Conservation (phyloP, 30 jellyfish, hydroid and myxozoan genomes). For the Phacellophora camtschatica region DNA sequence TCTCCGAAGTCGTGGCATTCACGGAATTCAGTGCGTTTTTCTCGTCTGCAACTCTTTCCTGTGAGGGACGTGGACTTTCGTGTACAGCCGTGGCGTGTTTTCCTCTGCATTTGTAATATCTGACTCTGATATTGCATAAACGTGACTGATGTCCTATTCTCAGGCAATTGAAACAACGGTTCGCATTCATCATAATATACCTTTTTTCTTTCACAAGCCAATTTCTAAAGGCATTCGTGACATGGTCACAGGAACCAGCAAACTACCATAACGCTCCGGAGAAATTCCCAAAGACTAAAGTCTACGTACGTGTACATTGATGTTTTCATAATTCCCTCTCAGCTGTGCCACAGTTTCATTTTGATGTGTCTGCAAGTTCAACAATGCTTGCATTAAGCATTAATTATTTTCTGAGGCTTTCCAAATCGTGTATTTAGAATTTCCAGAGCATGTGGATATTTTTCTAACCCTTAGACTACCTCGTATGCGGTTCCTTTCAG, state of each 20-base stretch:
- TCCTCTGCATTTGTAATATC: not conserved
- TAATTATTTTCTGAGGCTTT: slow-evolving; percentile 23
- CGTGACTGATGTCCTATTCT: not conserved
- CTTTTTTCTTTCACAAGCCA: not conserved
- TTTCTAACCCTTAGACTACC: slow-evolving; percentile 33
- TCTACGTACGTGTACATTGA: slow-evolving; percentile 34
- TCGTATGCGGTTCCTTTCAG: slow-evolving; percentile 56
- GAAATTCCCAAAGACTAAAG: slow-evolving; percentile 6
- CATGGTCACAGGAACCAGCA: slow-evolving; percentile 4
- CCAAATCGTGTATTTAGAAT: slow-evolving; percentile 39
- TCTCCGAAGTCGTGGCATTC: no score
- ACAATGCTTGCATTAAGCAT: slow-evolving; percentile 69
- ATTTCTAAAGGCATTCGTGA: no score
- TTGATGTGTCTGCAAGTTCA: not conserved
- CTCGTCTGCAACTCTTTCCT: no score
- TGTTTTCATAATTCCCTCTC: slow-evolving; percentile 1
- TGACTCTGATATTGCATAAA: not conserved
- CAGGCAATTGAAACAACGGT: not conserved
- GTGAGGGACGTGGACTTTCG: no score
- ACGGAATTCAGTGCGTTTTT: no score
- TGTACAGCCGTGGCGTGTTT: no score
- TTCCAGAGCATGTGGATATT: slow-evolving; percentile 33
- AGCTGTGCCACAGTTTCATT: not conserved
- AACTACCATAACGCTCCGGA: slow-evolving; percentile 11
- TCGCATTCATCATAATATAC: not conserved